phyloP scores from a whole-genome alignment of 1,140 invertebrate species.

The Trialeurodes vaporariorum region DNA sequence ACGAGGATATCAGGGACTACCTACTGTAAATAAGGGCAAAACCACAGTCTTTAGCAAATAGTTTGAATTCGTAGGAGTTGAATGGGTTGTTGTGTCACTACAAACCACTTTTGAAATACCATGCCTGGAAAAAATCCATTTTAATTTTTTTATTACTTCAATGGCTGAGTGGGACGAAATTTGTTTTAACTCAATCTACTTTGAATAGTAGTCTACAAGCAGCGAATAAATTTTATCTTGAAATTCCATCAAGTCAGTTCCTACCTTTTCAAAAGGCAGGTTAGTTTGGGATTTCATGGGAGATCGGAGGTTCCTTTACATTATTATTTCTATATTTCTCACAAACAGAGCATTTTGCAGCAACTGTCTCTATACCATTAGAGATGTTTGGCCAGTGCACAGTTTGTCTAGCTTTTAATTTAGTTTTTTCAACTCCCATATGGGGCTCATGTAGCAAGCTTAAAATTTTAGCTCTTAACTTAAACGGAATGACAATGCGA shows the following conservation, averaged over 20 bases:
- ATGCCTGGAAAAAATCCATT: slow-evolving; percentile 29
- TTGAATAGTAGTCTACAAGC: slow-evolving; percentile 16
- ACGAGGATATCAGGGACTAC: slow-evolving; percentile 34
- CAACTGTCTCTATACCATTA: slow-evolving; percentile 25
- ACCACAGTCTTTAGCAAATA: slow-evolving; percentile 14
- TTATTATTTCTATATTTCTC: slow-evolving; percentile 25
- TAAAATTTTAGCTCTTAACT: slow-evolving; percentile 28
- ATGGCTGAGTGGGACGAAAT: not conserved
- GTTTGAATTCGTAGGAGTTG: slow-evolving; percentile 6
- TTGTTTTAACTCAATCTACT: slow-evolving; percentile 21
- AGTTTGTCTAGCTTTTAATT: slow-evolving; percentile 19
- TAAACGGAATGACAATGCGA: slow-evolving; percentile 27
- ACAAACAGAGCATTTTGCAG: slow-evolving; percentile 27
- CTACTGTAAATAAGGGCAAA: slow-evolving; percentile 13
- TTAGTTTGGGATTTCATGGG: slow-evolving; percentile 24
- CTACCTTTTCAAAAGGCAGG: slow-evolving; percentile 27
- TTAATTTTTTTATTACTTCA: slow-evolving; percentile 9
- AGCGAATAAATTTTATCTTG: slow-evolving; percentile 10
- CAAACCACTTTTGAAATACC: slow-evolving; percentile 24
- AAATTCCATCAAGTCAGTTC: slow-evolving; percentile 27
- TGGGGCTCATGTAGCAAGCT: slow-evolving; percentile 30
- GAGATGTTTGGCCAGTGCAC: slow-evolving; percentile 17
- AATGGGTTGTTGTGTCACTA: slow-evolving; percentile 20
- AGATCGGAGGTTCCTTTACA: slow-evolving; percentile 26
- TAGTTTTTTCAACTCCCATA: slow-evolving; percentile 26